Evolutionary conservation across 2,888 invertebrate genomes (phyloP).

Genomic region (Drosophila atroscutellata): DNA sequence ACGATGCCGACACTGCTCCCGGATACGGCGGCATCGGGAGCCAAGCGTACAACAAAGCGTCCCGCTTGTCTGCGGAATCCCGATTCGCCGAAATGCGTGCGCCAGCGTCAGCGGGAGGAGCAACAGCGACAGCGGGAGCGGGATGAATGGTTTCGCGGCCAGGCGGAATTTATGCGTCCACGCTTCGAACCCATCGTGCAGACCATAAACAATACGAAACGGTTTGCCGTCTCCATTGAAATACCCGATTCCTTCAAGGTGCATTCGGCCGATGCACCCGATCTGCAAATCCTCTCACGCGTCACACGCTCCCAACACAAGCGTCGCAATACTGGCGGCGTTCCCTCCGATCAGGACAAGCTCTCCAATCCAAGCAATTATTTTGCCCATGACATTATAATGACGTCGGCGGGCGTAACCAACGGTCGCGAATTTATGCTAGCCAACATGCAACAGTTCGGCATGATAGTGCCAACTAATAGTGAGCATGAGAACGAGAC

Average conservation of each 20-base stretch:
- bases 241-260: constrained; percentile 83
- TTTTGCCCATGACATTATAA: constrained; percentile 75
- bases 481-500: constrained; percentile 62
- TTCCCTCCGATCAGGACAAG: constrained; percentile 55
- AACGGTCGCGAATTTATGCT: constrained; percentile 79
- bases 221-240: constrained; percentile 83
- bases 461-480: constrained; percentile 49
- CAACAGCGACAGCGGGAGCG: constrained; percentile 82
- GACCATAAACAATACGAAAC: constrained; percentile 82
- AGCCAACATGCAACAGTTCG: constrained; percentile 68
- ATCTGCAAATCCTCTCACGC: constrained; percentile 75
- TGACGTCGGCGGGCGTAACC: constrained; percentile 68
- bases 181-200: constrained; percentile 82
- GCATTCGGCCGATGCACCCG: constrained; percentile 43
- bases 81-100: constrained; percentile 82
- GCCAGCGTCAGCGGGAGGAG: constrained; percentile 82
- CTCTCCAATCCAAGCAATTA: constrained; percentile 54
- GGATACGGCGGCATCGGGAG: constrained; percentile 41
- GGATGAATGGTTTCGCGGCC: constrained; percentile 81
- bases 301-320: constrained; percentile 80
- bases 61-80: constrained; percentile 82
- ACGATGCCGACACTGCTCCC: constrained; percentile 47
- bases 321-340: constrained; percentile 75
- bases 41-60: constrained; percentile 80
- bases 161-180: constrained; percentile 77